Evolutionary conservation across 2,797 vertebrate species (phyloP), one percentile per base, ranked within the genome.

Genomic region (Leptatherina wallacei): DNA sequence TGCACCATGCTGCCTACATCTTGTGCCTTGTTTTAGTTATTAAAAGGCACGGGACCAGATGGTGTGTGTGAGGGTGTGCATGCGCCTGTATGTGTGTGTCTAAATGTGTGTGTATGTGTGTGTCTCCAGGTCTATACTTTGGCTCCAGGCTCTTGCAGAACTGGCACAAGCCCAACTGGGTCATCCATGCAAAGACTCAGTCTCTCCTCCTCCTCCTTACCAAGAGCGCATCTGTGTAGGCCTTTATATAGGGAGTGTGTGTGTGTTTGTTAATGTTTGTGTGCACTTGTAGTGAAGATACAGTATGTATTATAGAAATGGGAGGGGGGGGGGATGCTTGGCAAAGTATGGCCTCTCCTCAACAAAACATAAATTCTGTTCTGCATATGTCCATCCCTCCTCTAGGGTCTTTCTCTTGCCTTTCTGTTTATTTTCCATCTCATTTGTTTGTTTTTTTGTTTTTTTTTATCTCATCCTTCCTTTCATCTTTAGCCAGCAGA

Each of bases 81-180:
- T 61, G 68, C 71, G 72, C 69, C 63, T 79, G 72, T 79, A 56
- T 59, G 47, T 61, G 38, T 71, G 59, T 59, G 47, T 61, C 33
- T 71, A 52, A 66, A 67, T 83, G 59, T 59, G 47, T 61, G 38
- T 71, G 59, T 59, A 40, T 78, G 74, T 87, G 85, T 88, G 72
- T 85, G 71, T 89, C 77, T 91, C 90, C 88, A 91, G 91, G 93
- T 93, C 90, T 88, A 85, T 81, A 85, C 88, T 91, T 90, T 93
- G 91, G 92, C 92, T 94, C 85, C 89, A 89, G 93, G 92, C 92
- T 91, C 91, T 82, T 92, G 69, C 87, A 93, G 91, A 93, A 93
- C 87, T 90, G 94, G 94, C 91, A 91, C 88, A 93, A 90, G 69
- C 92, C 93, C 93, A 94, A 94, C 90, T 94, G 94, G 94, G 94